Percentiles rank a stretch among this genome's conserved stretches.
phyloP scores from a whole-genome alignment of 2,888 invertebrate genomes.

The Scaptomyza reducta region DNA sequence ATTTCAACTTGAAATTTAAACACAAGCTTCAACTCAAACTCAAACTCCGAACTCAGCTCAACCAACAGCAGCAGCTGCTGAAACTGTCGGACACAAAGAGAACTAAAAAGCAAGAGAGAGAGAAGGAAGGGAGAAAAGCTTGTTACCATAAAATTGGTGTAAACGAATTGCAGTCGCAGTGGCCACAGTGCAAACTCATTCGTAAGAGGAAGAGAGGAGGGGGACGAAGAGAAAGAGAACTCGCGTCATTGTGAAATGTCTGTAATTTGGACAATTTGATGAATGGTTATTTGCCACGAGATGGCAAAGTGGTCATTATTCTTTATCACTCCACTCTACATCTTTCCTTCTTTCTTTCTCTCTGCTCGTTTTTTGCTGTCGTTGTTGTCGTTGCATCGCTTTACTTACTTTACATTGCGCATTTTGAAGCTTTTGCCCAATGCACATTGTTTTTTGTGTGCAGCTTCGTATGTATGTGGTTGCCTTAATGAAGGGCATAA shows the following conservation, averaged over 20 bases:
- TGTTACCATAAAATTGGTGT: conserved; percentile 84
- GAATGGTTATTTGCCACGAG: conserved; percentile 84
- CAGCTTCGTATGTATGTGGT: conserved; percentile 3
- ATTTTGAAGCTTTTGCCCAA: conserved; percentile 46
- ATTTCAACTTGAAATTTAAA: conserved; percentile 31
- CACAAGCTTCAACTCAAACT: conserved; percentile 24
- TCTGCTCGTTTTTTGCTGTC: conserved; percentile 23
- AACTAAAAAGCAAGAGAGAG: conserved; percentile 2
- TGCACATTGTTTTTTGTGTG: conserved; percentile 22
- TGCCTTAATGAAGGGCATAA: conserved; percentile 39
- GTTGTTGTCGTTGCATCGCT: conserved; percentile 59
- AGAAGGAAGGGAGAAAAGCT: conserved; percentile 43
- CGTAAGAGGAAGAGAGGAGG: not conserved
- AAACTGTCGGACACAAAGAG: conserved; percentile 30
- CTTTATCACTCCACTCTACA: conserved; percentile 72
- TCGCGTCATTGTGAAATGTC: conserved; percentile 83
- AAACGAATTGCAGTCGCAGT: conserved; percentile 82
- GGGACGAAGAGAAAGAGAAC: conserved; percentile 23
- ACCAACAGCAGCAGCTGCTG: conserved; percentile 57
- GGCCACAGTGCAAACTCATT: conserved; percentile 57
- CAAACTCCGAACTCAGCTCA: conserved; percentile 36
- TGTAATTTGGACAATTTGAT: conserved; percentile 84
- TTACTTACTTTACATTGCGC: conserved; percentile 65
- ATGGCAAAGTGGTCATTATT: conserved; percentile 84
- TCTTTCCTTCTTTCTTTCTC: conserved; percentile 27